Conservation (phyloP, 2,888 invertebrate species). For the Panzeria rudis region DNA sequence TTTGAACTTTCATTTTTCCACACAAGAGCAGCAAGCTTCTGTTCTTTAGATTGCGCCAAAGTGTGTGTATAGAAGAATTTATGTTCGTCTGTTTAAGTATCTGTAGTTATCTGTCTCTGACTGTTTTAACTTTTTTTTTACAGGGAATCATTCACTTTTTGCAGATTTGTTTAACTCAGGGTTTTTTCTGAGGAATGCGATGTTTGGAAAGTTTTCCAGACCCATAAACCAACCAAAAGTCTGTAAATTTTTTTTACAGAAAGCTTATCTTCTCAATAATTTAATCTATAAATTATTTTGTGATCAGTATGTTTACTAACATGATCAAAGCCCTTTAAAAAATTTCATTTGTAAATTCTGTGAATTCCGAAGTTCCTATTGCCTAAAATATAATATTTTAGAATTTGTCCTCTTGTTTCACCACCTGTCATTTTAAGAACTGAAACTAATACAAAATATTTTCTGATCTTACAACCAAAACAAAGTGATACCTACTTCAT, state of each 20-base stretch:
- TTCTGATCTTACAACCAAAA: background rate
- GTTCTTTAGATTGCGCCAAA: constrained; percentile 12
- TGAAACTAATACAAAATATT: background rate
- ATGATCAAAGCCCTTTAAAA: too few relatives aligned
- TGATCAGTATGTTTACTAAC: too few relatives aligned
- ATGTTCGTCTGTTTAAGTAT: constrained; percentile 20
- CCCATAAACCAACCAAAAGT: too few relatives aligned
- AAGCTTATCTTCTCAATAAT: too few relatives aligned
- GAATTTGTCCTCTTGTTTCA: too few relatives aligned
- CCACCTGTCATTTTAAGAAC: too few relatives aligned
- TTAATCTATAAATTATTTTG: too few relatives aligned
- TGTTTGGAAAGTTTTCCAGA: too few relatives aligned
- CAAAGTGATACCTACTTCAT: background rate
- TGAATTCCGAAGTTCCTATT: too few relatives aligned
- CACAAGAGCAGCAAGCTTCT: constrained; percentile 39
- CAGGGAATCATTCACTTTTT: constrained; percentile 30
- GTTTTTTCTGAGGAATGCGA: background rate
- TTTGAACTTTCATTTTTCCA: constrained; percentile 67
- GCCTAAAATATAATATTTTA: too few relatives aligned
- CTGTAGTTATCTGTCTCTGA: constrained; percentile 36
- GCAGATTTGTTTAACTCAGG: constrained; percentile 3
- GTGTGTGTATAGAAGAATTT: constrained; percentile 12
- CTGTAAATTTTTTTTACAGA: too few relatives aligned
- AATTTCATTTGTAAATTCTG: too few relatives aligned
- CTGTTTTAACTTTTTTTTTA: background rate